Base-by-base conservation (phyloP, 1,140 invertebrate genomes). In the Archivesica marissinica region DNA sequence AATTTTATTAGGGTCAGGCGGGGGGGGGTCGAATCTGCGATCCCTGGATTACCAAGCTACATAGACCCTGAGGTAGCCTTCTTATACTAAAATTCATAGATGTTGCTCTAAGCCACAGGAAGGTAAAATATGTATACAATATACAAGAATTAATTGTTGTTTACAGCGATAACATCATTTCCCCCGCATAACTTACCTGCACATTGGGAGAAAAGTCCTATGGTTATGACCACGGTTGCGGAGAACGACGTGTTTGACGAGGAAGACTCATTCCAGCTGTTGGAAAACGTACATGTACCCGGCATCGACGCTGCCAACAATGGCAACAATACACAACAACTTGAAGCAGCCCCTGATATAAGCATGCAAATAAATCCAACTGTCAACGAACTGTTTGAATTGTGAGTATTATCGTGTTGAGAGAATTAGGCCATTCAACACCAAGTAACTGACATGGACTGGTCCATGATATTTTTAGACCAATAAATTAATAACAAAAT, bases 261-360 rank as follows among this genome's bases (percentile, higher is more conserved):
- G 41, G 50, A 78, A 25, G 84, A 86, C 33, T 74, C 77, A 6
- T 74, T 79, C 25, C 66, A 80, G 20, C 30, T 86, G 33, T 39
- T 72, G 3, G 79, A 72, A 13, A 80, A 86, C 23, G 30, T 78
- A 52, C 41, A 25, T 9, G 25, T 25, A 50, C 15, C 54, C 35
- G 9, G 33, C n/a, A n/a, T n/a, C n/a, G n/a, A n/a, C n/a, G n/a
- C n/a, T 50, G 7, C 25, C 3, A 41, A 28, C 13, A 7, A 7
- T 33, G n/a, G 35, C 25, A 20, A 0, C 17, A 2, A 2, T 6
- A 72, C 28, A 17, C 9, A 39, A 38, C 23, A 47, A 30, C 1
- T 9, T 6, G 28, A 30, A n/a, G 23, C 39, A 1, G 68, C 33
- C 33, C 35, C 41, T 38, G 30, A 59, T 72, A 44, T 54, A n/a